Evolutionary conservation across 2,113 vertebrate genomes (phyloP).

Genomic region (Ptilonorhynchus violaceus): DNA sequence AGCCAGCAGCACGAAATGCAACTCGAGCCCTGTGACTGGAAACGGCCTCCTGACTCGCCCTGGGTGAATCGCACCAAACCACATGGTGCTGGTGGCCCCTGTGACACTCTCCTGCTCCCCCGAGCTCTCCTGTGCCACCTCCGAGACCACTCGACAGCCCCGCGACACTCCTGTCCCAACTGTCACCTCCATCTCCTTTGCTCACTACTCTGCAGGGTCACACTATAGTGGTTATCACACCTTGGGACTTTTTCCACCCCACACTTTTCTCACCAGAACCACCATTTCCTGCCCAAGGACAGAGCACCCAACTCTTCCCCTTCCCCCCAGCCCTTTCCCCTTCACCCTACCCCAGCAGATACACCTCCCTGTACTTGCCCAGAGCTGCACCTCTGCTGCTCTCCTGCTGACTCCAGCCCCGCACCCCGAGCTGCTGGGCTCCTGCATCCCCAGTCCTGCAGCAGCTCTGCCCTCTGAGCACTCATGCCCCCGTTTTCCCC

Average conservation of each 20-base stretch:
- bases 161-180: neutral
- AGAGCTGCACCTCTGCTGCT: neutral
- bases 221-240: neutral
- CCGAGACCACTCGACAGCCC: neutral
- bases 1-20: constrained; percentile 17
- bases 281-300: neutral
- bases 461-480: neutral
- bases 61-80: neutral
- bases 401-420: neutral
- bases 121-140: neutral
- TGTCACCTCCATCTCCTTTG: neutral
- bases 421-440: neutral
- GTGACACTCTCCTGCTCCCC: neutral
- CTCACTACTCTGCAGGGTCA: neutral
- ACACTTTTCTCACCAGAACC: neutral
- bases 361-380: neutral
- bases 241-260: neutral
- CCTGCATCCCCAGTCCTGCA: fast-evolving
- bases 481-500: neutral
- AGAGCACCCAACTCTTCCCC: neutral
- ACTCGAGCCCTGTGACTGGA: neutral
- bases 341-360: neutral
- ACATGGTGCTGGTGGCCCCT: neutral
- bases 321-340: neutral
- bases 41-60: neutral